Evolutionary conservation across 2,888 invertebrate species (phyloP).

Genomic region (Caenorhabditis macrosperma): DNA sequence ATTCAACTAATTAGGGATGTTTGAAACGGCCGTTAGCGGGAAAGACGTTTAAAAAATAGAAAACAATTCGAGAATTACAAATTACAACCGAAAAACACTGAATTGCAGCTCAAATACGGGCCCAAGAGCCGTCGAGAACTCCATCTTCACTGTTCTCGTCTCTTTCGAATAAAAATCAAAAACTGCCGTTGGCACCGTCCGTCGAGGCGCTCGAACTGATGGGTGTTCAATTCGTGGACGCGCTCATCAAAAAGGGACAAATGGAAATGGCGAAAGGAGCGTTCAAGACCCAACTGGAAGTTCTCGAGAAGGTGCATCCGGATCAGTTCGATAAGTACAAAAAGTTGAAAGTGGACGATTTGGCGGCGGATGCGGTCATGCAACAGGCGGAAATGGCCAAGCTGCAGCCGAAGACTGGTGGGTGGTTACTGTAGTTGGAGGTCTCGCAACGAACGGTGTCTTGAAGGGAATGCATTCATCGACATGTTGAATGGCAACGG

Average conservation of each 20-base stretch:
- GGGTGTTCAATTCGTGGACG: slow-evolving; percentile 67
- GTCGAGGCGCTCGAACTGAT: slow-evolving; percentile 52
- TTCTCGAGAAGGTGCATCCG: slow-evolving; percentile 75
- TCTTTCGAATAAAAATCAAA: slow-evolving; percentile 18
- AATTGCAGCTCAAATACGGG: neutral
- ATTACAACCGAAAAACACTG: too few relatives aligned
- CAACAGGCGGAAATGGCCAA: slow-evolving; percentile 73
- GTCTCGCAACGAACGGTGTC: neutral
- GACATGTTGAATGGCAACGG: slow-evolving; percentile 77
- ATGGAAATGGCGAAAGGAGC: slow-evolving; percentile 78
- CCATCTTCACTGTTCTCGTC: slow-evolving; percentile 8
- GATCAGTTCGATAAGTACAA: slow-evolving; percentile 75
- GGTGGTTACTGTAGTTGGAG: too few relatives aligned
- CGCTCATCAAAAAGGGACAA: slow-evolving; percentile 75
- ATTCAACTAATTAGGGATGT: too few relatives aligned
- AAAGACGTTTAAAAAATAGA: too few relatives aligned
- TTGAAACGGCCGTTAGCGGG: too few relatives aligned
- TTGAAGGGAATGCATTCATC: slow-evolving; percentile 69
- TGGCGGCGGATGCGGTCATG: slow-evolving; percentile 76
- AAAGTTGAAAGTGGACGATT: slow-evolving; percentile 71
- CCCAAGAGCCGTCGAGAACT: neutral
- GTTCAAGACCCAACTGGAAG: slow-evolving; percentile 75
- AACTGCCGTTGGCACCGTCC: slow-evolving; percentile 42
- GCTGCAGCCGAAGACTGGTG: slow-evolving; percentile 70
- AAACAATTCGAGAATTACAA: too few relatives aligned